Evolutionary conservation across 1,140 invertebrate species (phyloP), one percentile per base, ranked within the genome.

Genomic region (Hormaphis cornu): DNA sequence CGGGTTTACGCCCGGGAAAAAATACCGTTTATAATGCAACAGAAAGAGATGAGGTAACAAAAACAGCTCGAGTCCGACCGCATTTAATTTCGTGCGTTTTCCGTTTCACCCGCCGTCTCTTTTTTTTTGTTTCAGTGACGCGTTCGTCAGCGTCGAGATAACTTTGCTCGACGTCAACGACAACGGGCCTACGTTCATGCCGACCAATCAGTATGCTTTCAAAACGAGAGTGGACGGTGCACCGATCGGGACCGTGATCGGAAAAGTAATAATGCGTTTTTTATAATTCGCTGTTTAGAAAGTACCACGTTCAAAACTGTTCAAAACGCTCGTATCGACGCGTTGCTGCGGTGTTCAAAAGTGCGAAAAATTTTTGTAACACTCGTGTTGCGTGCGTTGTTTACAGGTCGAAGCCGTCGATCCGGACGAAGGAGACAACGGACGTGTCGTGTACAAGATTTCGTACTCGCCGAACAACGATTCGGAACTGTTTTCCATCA

Each of bases 101-200:
- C 14, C 14, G n/a, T 48, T 22, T 48, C 46, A 7, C 46, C 22
- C 4, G 9, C 40, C n/a, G 9, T 42, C 40, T 42, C 40, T 42
- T n/a, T 42, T 42, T 10, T 42, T n/a, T 9, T 42, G 9, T 42
- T 9, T 73, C 79, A 78, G 78, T 74, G 74, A 83, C 74, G 85
- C 86, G 1, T 85, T 81, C 30, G 89, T 89, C 0, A 83, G 82
- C n/a, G 86, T 91, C 1, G 87, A 90, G 79, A 87, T 91, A 0
- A 89, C 88, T 0, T 76, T 93, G 20, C 79, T 93, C 1, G 91
- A 93, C 76, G 88, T 89, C 9, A 93, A 93, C 77, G 90, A 93
- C 71, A 93, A 93, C 74, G 91, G 90, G 74, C 90, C 90, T 0
- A 85, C 84, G 9, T 93, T 93, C 75, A 81, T 90, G 14, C 89